A percentile compares a stretch with the other conserved stretches of the same genome.
These are phyloP conservation scores for Etheostoma perlongum DNA, from an alignment of 2,797 vertebrate genomes.

Conservation along the genomic window DNA sequence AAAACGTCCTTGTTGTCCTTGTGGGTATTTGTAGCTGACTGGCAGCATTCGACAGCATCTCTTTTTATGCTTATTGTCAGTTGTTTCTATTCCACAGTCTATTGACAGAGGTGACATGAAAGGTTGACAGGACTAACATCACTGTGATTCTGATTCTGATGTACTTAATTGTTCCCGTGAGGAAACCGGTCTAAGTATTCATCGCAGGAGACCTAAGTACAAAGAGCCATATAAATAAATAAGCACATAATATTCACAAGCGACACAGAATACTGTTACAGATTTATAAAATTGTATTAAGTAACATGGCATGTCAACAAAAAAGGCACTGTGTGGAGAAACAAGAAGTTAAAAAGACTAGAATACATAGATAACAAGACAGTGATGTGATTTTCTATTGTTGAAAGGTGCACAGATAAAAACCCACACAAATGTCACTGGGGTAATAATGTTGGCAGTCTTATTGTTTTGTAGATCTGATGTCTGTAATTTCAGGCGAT, in stretches of 20 bases:
- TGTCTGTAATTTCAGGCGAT: neutral
- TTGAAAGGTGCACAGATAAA: slow-evolving; percentile 20
- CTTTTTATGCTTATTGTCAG: slow-evolving; percentile 11
- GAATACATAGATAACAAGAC: too few species aligned
- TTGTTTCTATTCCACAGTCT: slow-evolving; percentile 1
- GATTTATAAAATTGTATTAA: neutral
- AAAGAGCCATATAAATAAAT: slow-evolving; percentile 1
- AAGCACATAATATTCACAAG: neutral
- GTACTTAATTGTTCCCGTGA: slow-evolving; percentile 22
- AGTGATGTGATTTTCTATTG: neutral
- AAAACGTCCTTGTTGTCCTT: slow-evolving; percentile 44
- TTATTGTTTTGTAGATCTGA: slow-evolving; percentile 3
- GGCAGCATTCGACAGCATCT: slow-evolving; percentile 4
- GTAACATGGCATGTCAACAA: neutral
- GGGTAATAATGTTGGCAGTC: neutral
- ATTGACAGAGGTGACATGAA: slow-evolving; percentile 12
- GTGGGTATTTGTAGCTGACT: slow-evolving; percentile 23
- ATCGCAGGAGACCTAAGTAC: slow-evolving; percentile 12
- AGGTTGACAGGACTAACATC: slow-evolving; percentile 6
- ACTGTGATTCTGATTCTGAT: neutral
- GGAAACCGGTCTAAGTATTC: slow-evolving; percentile 7
- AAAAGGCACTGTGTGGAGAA: neutral
- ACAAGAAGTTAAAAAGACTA: neutral
- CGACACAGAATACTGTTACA: neutral
- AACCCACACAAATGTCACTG: slow-evolving; percentile 9